Evolutionary conservation across 2,113 vertebrate genomes (phyloP), one percentile per base, ranked within the genome.

Genomic region (Scortum barcoo): DNA sequence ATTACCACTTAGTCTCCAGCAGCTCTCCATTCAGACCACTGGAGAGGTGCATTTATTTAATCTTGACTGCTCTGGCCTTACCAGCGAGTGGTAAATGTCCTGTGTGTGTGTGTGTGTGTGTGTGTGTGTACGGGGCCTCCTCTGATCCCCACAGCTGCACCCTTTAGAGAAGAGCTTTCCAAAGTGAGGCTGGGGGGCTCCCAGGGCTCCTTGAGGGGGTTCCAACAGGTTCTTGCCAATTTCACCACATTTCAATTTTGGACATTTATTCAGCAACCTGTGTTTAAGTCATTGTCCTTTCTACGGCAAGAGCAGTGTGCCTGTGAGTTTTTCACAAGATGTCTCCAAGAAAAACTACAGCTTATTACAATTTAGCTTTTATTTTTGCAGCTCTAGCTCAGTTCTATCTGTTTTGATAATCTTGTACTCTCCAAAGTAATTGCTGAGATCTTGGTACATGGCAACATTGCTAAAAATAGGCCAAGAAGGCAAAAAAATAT

Each of bases 1-100:
- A 91, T 85, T 82, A 85, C 57, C 86, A 91, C 82, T 93, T 90
- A 93, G 87, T 81, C 87, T 92, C 93, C 93, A 86, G 84, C 89
- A 78, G 92, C 74, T 87, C 72, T 77, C 82, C 74, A 88, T 92
- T 93, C 83, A 88, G 76, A 73, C 83, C 85, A 67, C 67, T 80
- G 80, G 68, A 93, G 80, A 76, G 87, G 14, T 83, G 72, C 71
- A 60, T 69, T 87, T 88, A 88, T 88, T 88, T 92, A 94, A 94
- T 94, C 91, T 90, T 28, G 80, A 88, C 89, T 90, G 88, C 93
- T 93, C 91, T 92, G 86, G 88, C 86, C 78, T 78, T 73, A 90
- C 76, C 78, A 62, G 87, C 78, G 75, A 86, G 88, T 83, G 89
- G 83, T 84, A 85, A 88, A 91, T 85, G 80, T 90, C 61, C 78